A percentile compares a stretch with the other conserved stretches of the same genome.
phyloP scores from a whole-genome alignment of 2,113 vertebrate genomes.

The Erinaceus europaeus region DNA sequence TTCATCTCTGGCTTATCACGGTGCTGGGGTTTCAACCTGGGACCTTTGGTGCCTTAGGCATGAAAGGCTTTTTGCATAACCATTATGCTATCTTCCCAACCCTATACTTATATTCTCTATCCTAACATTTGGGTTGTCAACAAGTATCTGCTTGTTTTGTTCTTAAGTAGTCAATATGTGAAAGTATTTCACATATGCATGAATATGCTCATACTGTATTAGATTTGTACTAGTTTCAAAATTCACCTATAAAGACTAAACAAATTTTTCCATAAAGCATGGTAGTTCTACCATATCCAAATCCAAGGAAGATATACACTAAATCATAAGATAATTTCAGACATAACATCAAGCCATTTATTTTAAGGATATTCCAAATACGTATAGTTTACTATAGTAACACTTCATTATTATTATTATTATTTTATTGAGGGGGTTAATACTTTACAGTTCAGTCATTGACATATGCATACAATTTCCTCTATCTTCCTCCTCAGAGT shows the following conservation, averaged over 20 bases:
- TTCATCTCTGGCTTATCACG: no score
- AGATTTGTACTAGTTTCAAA: not conserved
- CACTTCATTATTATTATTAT: no score
- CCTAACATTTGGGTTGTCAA: not conserved
- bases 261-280: not conserved
- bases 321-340: slow-evolving; percentile 18
- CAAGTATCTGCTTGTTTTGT: not conserved
- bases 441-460: no score
- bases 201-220: not conserved
- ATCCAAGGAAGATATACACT: not conserved
- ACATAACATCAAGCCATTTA: slow-evolving; percentile 20
- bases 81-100: no score
- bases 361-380: not conserved
- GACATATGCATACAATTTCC: no score
- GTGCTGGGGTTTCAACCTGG: no score
- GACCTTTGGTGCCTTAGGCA: no score
- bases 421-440: no score
- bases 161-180: not conserved
- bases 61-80: no score
- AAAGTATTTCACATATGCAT: slow-evolving; percentile 5
- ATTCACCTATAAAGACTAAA: not conserved
- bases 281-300: slow-evolving; percentile 5
- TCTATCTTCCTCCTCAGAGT: no score
- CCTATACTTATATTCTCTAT: not conserved
- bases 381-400: not conserved